These are phyloP conservation scores for Antennarius maculatus DNA, from an alignment of 2,797 vertebrate species.

Conservation along the genomic window DNA sequence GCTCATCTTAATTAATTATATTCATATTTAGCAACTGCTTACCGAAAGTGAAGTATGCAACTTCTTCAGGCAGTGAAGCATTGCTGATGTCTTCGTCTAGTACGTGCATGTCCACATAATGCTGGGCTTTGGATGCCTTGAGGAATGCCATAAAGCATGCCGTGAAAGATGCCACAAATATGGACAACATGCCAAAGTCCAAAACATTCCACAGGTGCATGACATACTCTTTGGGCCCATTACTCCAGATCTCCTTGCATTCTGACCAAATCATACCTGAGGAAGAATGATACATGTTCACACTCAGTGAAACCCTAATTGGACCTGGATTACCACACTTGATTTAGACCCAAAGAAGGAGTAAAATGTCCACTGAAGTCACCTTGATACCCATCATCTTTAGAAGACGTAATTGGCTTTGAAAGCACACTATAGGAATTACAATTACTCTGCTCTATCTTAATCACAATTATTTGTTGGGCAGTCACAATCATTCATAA, in stretches of 20 bases:
- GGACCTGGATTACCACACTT: conserved; percentile 17
- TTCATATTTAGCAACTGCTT: conserved; percentile 45
- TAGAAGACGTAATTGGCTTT: conserved; percentile 64
- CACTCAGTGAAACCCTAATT: conserved; percentile 10
- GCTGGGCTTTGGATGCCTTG: conserved; percentile 93
- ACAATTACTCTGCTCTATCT: conserved; percentile 13
- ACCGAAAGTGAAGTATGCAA: conserved; percentile 97
- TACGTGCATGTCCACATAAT: conserved; percentile 92
- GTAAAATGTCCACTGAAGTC: conserved; percentile 63
- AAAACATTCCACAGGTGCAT: conserved; percentile 96
- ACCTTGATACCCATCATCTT: conserved; percentile 64
- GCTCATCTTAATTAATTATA: background rate
- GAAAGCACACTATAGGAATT: conserved; percentile 46
- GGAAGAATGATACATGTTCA: background rate
- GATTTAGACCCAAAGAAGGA: conserved; percentile 45
- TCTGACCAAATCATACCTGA: conserved; percentile 96
- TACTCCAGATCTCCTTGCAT: conserved; percentile 96
- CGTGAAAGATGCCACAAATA: conserved; percentile 95
- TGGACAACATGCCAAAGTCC: conserved; percentile 97
- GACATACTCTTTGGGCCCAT: conserved; percentile 92
- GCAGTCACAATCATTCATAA: background rate
- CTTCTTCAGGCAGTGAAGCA: conserved; percentile 90
- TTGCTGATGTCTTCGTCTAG: conserved; percentile 88
- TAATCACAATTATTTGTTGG: conserved; percentile 17
- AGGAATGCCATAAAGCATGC: conserved; percentile 97